Base-by-base conservation (phyloP, 2,888 invertebrate species). In the Liodrosophila aerea region DNA sequence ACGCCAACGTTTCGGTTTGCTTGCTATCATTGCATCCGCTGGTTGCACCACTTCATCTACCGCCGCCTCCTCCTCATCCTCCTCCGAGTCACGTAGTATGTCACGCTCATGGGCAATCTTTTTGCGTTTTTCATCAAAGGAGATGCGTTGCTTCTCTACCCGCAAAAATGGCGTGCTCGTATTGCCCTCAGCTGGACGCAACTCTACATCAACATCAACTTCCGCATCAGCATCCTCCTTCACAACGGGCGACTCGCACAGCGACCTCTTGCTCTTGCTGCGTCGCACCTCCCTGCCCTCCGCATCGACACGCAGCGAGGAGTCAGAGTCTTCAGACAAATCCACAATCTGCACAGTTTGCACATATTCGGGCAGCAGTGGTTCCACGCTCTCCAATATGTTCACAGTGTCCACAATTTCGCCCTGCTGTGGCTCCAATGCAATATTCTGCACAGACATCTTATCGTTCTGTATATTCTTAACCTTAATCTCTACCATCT, bases 401-500 rank as follows among this genome's bases (percentile, higher is more conserved):
- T 91, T 92, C 0, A 91, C 91, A 0, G 92, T 91, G 62, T 91
- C 90, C 13, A 91, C 89, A 71, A 92, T 87, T 70, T 90, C 88
- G 1, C 88, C 92, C 44, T 87, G 78, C 36, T 87, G 87, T 1
- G 88, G 85, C n/a, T 85, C 86, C 40, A 88, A 60, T 13, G 76
- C 88, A 31, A 88, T 87, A 51, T 83, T 87, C 45, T 84, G 84
- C 33, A 89, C 90, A 4, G 91, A 91, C 69, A 94, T 93, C 58
- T 92, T 92, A 11, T 93, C 92, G 85, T 93, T 93, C 1, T 93
- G 89, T 45, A 95, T 93, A 88, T 95, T 94, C 82, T 91, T 93
- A 81, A 93, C 94, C 66, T 92, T 93, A 0, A 95, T 92, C 80
- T 93, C 94, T 9, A 95, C 95, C 68, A 94, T 91, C 71, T 92